A percentile compares a stretch with the other conserved stretches of the same genome.
Evolutionary conservation across 1,140 invertebrate species (phyloP).

Genomic region (Cardiocondyla obscurior): DNA sequence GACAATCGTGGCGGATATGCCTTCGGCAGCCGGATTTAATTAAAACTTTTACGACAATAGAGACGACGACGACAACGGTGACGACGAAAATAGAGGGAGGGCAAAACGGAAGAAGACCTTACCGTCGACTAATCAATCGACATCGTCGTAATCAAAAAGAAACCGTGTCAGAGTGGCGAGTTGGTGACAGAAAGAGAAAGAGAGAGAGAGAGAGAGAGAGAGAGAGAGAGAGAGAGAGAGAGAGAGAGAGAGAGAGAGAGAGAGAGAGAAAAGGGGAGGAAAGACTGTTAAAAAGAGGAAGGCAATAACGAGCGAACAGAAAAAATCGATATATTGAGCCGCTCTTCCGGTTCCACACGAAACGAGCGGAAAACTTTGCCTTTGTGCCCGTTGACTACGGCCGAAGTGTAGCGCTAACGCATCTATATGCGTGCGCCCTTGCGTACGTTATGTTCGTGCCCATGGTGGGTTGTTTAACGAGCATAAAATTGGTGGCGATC

Average conservation of each 20-base stretch:
- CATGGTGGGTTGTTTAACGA: constrained; percentile 53
- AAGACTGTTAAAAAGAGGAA: not conserved
- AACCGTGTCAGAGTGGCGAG: constrained; percentile 49
- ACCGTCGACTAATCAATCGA: constrained; percentile 64
- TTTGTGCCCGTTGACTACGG: constrained; percentile 8
- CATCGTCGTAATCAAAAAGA: constrained; percentile 61
- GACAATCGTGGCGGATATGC: constrained; percentile 58
- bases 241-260: not conserved
- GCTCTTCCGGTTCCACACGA: constrained; percentile 50
- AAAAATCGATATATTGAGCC: constrained; percentile 41
- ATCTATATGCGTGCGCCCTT: not conserved
- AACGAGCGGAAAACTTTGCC: constrained; percentile 27
- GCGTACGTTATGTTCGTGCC: not conserved
- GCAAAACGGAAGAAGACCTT: constrained; percentile 53
- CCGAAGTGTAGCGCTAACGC: constrained; percentile 5
- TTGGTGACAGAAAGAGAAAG: constrained; percentile 47
- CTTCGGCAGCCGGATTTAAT: constrained; percentile 68
- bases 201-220: not conserved
- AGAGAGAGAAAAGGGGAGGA: not conserved
- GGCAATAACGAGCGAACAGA: constrained; percentile 63
- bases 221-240: not conserved
- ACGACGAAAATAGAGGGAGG: not conserved
- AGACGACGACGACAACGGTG: not conserved
- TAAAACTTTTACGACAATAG: constrained; percentile 70
- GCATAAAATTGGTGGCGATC: constrained; percentile 63